Evolutionary conservation across 2,113 vertebrate genomes (phyloP).

Genomic region (Anas platyrhynchos): DNA sequence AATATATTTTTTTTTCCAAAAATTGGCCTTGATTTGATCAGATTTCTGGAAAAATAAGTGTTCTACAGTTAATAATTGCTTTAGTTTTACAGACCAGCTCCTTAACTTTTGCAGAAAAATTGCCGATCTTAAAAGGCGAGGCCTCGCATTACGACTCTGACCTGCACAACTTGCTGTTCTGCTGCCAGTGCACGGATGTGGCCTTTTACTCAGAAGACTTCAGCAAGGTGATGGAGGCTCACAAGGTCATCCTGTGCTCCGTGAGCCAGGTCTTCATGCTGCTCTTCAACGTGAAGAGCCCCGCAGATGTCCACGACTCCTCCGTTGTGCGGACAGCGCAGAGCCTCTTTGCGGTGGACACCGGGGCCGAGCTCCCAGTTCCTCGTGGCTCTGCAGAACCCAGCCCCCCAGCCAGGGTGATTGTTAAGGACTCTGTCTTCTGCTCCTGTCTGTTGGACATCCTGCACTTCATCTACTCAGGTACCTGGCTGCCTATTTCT

Average conservation of each 20-base stretch:
- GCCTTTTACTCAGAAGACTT: slow-evolving; percentile 86
- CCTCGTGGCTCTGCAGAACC: slow-evolving; percentile 55
- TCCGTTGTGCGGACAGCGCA: slow-evolving; percentile 73
- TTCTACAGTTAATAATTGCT: neutral
- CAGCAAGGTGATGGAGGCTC: slow-evolving; percentile 85
- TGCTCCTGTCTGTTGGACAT: slow-evolving; percentile 90
- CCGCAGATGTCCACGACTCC: slow-evolving; percentile 73
- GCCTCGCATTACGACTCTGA: slow-evolving; percentile 90
- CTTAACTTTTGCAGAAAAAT: slow-evolving; percentile 80
- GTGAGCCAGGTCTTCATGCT: slow-evolving; percentile 92
- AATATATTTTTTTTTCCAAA: neutral
- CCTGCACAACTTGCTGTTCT: slow-evolving; percentile 89
- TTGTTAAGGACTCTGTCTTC: slow-evolving; percentile 90
- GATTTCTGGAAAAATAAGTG: neutral
- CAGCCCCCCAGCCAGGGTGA: slow-evolving; percentile 81
- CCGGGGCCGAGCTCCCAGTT: slow-evolving; percentile 23
- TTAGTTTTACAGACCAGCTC: neutral
- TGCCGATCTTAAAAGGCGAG: slow-evolving; percentile 89
- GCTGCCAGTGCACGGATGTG: slow-evolving; percentile 92
- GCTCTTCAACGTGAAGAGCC: slow-evolving; percentile 84
- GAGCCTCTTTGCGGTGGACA: slow-evolving; percentile 82
- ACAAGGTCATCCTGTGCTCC: slow-evolving; percentile 91
- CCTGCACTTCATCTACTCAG: slow-evolving; percentile 97
- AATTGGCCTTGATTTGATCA: neutral
- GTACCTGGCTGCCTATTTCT: slow-evolving; percentile 68